These are phyloP conservation scores for Microplitis manilae DNA, from an alignment of 2,888 invertebrate genomes.

Conservation along the genomic window DNA sequence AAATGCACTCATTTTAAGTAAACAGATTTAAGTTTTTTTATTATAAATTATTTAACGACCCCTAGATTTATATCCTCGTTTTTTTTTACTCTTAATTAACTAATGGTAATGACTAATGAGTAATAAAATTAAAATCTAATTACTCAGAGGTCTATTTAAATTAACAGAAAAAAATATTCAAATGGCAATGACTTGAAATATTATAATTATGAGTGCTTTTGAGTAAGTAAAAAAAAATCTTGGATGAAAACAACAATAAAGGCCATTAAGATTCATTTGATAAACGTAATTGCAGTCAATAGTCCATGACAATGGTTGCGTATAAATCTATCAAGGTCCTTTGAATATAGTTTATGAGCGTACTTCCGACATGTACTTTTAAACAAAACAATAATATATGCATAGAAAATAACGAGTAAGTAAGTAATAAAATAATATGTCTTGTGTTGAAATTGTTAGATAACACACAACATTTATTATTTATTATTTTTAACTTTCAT, in stretches of 20 bases:
- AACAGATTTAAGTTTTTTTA: background rate
- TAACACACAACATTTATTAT: background rate
- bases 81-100: background rate
- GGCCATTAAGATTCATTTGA: conserved; percentile 17
- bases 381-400: background rate
- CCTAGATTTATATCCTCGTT: background rate
- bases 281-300: background rate
- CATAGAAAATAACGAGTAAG: background rate
- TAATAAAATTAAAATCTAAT: background rate
- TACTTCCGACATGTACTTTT: background rate
- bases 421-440: background rate
- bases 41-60: background rate
- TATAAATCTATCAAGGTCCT: conserved; percentile 3
- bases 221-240: background rate
- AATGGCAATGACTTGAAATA: background rate
- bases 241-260: background rate
- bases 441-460: background rate
- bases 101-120: background rate
- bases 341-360: background rate
- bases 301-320: conserved; percentile 18
- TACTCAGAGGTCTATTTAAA: background rate
- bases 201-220: background rate
- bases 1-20: conserved; percentile 21
- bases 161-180: background rate
- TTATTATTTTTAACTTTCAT: background rate